A percentile compares a stretch with the other conserved stretches of the same genome.
Conservation (phyloP, 2,888 invertebrate species). For the Beris morrisii region DNA sequence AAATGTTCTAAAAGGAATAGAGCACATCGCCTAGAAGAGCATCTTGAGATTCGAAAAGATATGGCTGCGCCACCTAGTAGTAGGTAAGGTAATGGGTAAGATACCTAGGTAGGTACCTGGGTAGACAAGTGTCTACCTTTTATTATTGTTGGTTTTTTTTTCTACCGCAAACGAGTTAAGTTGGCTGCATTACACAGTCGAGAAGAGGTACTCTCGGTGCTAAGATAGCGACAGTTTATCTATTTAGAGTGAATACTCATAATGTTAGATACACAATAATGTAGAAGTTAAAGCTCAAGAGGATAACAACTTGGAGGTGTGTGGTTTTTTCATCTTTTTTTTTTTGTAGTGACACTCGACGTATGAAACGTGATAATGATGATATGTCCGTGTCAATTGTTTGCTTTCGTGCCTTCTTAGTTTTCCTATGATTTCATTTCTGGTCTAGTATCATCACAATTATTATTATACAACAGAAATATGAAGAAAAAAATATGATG, state of each 20-base stretch:
- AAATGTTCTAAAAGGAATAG: background rate
- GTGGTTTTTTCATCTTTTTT: background rate
- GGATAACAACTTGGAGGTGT: slow-evolving; percentile 17
- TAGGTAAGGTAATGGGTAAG: no score
- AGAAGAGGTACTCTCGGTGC: background rate
- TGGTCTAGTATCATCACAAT: slow-evolving; percentile 15
- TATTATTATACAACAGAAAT: slow-evolving; percentile 3
- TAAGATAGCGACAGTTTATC: slow-evolving; percentile 5
- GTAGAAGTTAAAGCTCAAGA: slow-evolving; percentile 17
- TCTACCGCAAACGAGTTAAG: slow-evolving; percentile 7
- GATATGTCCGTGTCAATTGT: slow-evolving; percentile 38
- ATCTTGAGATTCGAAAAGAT: no score
- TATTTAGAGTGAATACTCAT: background rate
- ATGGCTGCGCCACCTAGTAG: no score
- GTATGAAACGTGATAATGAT: slow-evolving; percentile 30
- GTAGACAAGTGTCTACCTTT: no score
- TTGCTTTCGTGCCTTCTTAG: slow-evolving; percentile 33
- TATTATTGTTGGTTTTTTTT: no score
- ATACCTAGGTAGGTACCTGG: no score
- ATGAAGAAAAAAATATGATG: slow-evolving; percentile 24
- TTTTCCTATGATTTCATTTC: slow-evolving; percentile 27
- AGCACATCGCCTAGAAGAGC: no score
- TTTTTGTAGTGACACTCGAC: slow-evolving; percentile 18
- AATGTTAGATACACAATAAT: no score
- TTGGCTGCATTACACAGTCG: slow-evolving; percentile 14